Percentiles rank a stretch among this genome's conserved stretches.
These are phyloP conservation scores for Trachemys scripta DNA, from an alignment of 2,113 vertebrate genomes.

Conservation along the genomic window DNA sequence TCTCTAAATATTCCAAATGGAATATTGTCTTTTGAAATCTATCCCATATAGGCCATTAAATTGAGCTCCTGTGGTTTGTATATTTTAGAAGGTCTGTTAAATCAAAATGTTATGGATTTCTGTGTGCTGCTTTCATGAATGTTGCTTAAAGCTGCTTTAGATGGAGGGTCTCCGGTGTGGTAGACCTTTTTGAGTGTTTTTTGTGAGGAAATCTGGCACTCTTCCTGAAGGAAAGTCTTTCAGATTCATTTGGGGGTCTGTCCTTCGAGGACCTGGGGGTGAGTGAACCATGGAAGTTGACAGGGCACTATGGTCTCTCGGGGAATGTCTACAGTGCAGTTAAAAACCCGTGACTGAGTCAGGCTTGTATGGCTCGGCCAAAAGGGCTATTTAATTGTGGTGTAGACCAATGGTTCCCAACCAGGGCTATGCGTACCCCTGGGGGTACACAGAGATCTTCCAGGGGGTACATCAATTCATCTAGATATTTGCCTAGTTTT, in stretches of 20 bases:
- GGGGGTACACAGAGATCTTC: too few species aligned
- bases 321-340: not conserved
- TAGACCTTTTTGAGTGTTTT: not conserved
- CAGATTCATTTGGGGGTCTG: not conserved
- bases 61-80: constrained; percentile 5
- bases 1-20: not conserved
- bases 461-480: too few species aligned
- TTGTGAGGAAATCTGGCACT: not conserved
- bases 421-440: too few species aligned
- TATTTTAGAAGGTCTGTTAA: constrained; percentile 50
- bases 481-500: too few species aligned
- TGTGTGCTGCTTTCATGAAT: constrained; percentile 1
- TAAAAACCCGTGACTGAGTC: not conserved
- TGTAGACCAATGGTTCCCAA: not conserved
- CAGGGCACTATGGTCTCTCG: not conserved
- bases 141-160: constrained; percentile 31
- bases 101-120: constrained; percentile 55
- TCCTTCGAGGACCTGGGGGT: not conserved
- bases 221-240: not conserved
- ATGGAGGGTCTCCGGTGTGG: not conserved
- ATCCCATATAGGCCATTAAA: not conserved
- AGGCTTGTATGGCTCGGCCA: not conserved
- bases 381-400: not conserved
- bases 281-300: not conserved
- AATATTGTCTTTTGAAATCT: not conserved